Conservation (phyloP, 2,888 invertebrate genomes). For the Drosophila paranaensis region DNA sequence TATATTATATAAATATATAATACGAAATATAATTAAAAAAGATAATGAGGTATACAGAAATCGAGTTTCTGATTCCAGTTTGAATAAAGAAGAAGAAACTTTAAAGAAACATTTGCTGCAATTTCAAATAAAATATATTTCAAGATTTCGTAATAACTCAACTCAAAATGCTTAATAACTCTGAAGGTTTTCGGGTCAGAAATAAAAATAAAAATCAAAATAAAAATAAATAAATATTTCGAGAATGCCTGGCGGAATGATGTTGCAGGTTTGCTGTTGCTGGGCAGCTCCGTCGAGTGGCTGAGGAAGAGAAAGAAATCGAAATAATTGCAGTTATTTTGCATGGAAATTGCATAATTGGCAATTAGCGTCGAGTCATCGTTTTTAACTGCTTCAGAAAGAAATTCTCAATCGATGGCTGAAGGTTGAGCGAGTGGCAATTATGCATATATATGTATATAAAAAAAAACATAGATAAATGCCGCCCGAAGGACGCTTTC, state of each 20-base stretch:
- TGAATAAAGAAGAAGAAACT: neutral
- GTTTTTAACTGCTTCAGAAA: conserved; percentile 35
- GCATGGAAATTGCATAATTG: conserved; percentile 52
- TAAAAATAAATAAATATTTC: conserved; percentile 3
- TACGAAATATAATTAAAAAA: neutral
- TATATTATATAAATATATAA: too few species aligned
- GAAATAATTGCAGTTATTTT: conserved; percentile 18
- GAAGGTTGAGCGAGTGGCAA: conserved; percentile 19
- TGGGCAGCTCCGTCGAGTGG: conserved; percentile 4
- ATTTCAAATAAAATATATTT: conserved; percentile 2
- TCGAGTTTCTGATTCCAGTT: neutral
- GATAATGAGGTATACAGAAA: neutral
- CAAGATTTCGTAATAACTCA: conserved; percentile 8
- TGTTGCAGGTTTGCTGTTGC: conserved; percentile 51
- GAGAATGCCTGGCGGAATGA: conserved; percentile 45
- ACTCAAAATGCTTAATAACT: conserved; percentile 47
- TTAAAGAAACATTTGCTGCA: neutral
- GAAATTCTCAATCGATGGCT: conserved; percentile 39
- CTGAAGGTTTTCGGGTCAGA: conserved; percentile 43
- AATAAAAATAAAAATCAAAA: conserved; percentile 8
- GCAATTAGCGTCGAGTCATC: conserved; percentile 55
- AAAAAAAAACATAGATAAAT: neutral
- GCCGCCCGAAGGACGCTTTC: conserved; percentile 33
- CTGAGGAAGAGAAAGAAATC: conserved; percentile 6
- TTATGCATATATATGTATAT: neutral